Evolutionary conservation across 92 coral and sea anemone genomes (phyloP).

Genomic region (Heliopora coerulea): DNA sequence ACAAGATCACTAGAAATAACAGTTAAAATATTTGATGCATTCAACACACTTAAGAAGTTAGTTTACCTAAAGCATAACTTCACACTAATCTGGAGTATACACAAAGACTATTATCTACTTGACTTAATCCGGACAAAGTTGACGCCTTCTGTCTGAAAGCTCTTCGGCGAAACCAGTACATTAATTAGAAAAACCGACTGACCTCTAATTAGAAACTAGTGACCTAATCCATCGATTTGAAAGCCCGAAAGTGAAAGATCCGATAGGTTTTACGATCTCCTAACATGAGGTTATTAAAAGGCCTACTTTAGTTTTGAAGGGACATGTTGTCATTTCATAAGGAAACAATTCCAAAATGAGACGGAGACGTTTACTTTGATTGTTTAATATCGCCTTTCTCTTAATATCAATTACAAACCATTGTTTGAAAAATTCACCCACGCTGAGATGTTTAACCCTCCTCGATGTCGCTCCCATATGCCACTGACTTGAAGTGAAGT

Average conservation of each 20-base stretch:
- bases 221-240: too few relatives aligned
- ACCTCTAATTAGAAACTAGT: neutral
- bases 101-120: slow-evolving; percentile 21
- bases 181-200: neutral
- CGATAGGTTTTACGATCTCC: too few relatives aligned
- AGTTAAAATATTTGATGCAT: slow-evolving; percentile 21
- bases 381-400: slow-evolving; percentile 3
- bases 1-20: neutral
- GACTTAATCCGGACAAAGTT: slow-evolving; percentile 12
- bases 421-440: neutral
- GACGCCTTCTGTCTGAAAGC: slow-evolving; percentile 27
- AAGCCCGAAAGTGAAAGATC: too few relatives aligned
- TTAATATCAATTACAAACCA: slow-evolving; percentile 1
- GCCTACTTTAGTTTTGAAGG: neutral
- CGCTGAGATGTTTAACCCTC: neutral
- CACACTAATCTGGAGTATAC: slow-evolving; percentile 19
- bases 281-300: neutral
- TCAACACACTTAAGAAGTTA: slow-evolving; percentile 10
- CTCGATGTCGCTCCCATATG: too few relatives aligned
- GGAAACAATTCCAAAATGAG: neutral
- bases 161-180: neutral
- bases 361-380: neutral
- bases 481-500: too few relatives aligned
- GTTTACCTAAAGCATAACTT: slow-evolving; percentile 32
- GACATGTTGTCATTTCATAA: neutral